Evolutionary conservation across 2,113 vertebrate genomes (phyloP), one percentile per base, ranked within the genome.

Genomic region (Meles meles): DNA sequence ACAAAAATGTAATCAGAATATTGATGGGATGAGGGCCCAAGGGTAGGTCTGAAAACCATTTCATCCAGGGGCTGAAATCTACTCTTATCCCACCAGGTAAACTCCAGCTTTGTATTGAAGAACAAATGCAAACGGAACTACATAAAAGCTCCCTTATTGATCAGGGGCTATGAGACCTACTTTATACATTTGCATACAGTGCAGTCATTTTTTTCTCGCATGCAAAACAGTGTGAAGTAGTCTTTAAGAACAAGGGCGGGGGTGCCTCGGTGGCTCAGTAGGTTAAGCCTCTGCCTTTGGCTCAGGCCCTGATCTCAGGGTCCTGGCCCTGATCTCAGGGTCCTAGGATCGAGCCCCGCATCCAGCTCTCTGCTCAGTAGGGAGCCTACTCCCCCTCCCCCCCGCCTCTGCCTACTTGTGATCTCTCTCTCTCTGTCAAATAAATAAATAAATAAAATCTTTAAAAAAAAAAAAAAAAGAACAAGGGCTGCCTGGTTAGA

Each of bases 41-140:
- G 82, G 91, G 74, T 83, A 92, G 49, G 8, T n/a, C 23, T 81
- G 65, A 69, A 96, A 97, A 98, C 93, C 94, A 97, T n/a, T n/a
- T n/a, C n/a, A n/a, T 21, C 72, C 84, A 47, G 71, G 31, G 71
- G 61, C 23, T 79, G 77, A 98, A 98, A 86, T 52, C 31, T 76
- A 95, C 47, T 44, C 87, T 91, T 39, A n/a, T 11, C 9, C 85
- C 74, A 42, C 0, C 2, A 91, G 95, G 94, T 57, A 79, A 86
- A 76, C 55, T 69, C 25, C 29, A 82, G 57, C 71, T 79, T 29
- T 95, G 57, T 57, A 93, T 82, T 95, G 72, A 84, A 96, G 81
- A 69, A 90, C 67, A 95, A 72, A 88, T 42, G 52, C 27, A 89
- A 80, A 92, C 63, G 49, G 11, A 92, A 44, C 27, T 5, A 2